Evolutionary conservation across 2,888 invertebrate genomes (phyloP).

Genomic region (Luffia ferchaultella): DNA sequence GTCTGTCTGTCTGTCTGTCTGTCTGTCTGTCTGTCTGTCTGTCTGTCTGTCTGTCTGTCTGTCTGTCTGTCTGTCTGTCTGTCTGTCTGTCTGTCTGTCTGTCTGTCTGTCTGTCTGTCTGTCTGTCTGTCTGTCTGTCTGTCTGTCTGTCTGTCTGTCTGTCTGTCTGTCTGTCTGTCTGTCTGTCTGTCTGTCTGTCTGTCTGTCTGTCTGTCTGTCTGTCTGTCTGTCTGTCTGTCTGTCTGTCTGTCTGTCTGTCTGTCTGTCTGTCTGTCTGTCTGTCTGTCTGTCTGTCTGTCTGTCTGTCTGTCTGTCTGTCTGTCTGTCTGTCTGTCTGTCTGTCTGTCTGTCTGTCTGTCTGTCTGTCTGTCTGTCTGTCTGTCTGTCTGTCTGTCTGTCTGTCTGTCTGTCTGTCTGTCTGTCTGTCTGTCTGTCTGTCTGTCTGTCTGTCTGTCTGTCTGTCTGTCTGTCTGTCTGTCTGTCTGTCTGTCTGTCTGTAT

Average conservation of each 20-base stretch:
- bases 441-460: conserved; percentile 5
- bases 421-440: conserved; percentile 7
- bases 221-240: conserved; percentile 15
- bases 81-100: conserved; percentile 16
- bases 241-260: conserved; percentile 16
- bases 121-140: conserved; percentile 16
- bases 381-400: conserved; percentile 13
- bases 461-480: no score
- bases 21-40: conserved; percentile 16
- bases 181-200: conserved; percentile 17
- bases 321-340: conserved; percentile 15
- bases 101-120: conserved; percentile 15
- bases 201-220: conserved; percentile 17
- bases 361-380: conserved; percentile 16
- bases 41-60: conserved; percentile 16
- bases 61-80: conserved; percentile 14
- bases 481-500: no score
- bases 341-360: conserved; percentile 15
- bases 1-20: conserved; percentile 16
- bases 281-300: conserved; percentile 17
- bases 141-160: conserved; percentile 16
- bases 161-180: conserved; percentile 17
- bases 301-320: conserved; percentile 16
- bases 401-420: conserved; percentile 7
- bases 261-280: conserved; percentile 17